Base-by-base conservation (phyloP, 64 coral and sea anemone species). In the Stylophora pistillata region DNA sequence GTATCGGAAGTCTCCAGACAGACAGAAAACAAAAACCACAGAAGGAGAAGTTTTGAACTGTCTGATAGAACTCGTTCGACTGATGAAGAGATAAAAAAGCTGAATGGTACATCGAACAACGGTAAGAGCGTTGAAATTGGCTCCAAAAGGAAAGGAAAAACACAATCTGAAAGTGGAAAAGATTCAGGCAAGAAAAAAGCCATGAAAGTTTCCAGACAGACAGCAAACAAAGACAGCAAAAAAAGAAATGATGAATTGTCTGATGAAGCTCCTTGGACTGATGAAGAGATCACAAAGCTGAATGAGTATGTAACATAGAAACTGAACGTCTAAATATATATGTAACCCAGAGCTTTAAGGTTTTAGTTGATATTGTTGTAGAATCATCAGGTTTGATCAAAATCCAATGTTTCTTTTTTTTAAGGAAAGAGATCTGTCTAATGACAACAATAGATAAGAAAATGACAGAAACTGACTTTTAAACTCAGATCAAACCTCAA, bases 211-310 rank as follows among this genome's bases (percentile, higher is more conserved):
- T 82, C 65, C 21, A 84, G 74, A 75, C n/a, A 90, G 21, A 15
- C 52, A 31, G 57, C 29, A 74, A 87, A 59, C 27, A 72, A 72
- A 72, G 52, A 58, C 5, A 20, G 12, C 47, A 79, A 30, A 58
- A 72, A 52, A 41, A 15, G 58, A 55, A 20, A 89, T 30, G 60
- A 23, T 31, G 53, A 20, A 16, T 12, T 32, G 20, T 71, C 34
- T 60, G 56, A 74, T 74, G 89, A 73, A 58, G 71, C 26, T 11
- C 28, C 70, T 5, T 92, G 90, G 90, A 63, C 61, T 4, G 90
- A 79, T 10, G 74, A 92, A 18, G 90, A 92, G 61, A 68, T 92
- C 13, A 30, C 69, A 60, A 77, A 72, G 52, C 41, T 92, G 1
- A 86, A 74, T 37, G 47, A 86, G 90, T 92, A 92, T 76, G 90